phyloP scores from a whole-genome alignment of 2,888 invertebrate species.

The Philereme transversata region DNA sequence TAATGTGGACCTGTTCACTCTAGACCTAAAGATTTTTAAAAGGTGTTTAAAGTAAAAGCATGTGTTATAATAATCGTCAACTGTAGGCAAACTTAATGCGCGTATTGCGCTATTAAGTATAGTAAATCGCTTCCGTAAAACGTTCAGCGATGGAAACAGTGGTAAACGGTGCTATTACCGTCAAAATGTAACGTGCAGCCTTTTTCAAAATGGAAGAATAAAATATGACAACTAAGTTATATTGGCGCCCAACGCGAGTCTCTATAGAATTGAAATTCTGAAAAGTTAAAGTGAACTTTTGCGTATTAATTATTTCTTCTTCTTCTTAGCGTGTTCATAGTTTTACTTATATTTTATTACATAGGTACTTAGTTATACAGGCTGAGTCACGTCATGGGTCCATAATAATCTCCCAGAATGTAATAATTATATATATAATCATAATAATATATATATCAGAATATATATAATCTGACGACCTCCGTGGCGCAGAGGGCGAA shows the following conservation, averaged over 20 bases:
- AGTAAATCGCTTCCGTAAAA: constrained; percentile 21
- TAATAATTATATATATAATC: too few relatives aligned
- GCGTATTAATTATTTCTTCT: too few relatives aligned
- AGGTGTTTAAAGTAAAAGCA: constrained; percentile 1
- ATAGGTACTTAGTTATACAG: too few relatives aligned
- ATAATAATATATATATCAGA: too few relatives aligned
- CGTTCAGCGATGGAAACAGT: constrained; percentile 15
- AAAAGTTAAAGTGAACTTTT: too few relatives aligned
- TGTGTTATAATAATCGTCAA: constrained; percentile 6
- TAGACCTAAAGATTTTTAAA: background rate
- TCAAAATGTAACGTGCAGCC: constrained; percentile 14
- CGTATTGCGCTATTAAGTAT: constrained; percentile 15
- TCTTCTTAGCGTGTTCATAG: too few relatives aligned
- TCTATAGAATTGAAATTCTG: background rate
- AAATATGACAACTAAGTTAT: background rate
- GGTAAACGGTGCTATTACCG: constrained; percentile 24
- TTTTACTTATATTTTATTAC: too few relatives aligned
- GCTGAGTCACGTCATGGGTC: too few relatives aligned
- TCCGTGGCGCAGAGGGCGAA: too few relatives aligned
- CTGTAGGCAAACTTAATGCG: constrained; percentile 11
- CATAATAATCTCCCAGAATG: too few relatives aligned
- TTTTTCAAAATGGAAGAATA: background rate
- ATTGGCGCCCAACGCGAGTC: constrained; percentile 16
- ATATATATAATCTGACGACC: too few relatives aligned
- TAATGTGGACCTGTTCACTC: too few relatives aligned